Conservation (phyloP, 2,113 vertebrate genomes). For the Cranoglanis bouderius region DNA sequence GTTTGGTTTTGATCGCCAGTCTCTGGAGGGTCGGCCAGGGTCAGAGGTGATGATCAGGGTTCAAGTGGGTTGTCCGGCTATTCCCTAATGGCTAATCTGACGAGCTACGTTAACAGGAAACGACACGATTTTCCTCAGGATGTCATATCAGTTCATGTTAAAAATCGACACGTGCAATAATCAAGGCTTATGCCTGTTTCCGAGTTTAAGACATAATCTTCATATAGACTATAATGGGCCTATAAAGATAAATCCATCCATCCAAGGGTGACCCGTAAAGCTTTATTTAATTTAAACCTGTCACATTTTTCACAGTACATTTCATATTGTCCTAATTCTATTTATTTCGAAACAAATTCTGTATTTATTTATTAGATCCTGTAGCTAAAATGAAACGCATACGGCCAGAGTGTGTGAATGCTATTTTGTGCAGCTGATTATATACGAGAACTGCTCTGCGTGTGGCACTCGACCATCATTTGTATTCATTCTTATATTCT, state of each 20-base stretch:
- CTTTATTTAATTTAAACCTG: not conserved
- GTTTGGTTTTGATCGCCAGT: conserved; percentile 36
- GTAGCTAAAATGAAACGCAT: not conserved
- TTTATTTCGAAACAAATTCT: not conserved
- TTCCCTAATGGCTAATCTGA: conserved; percentile 57
- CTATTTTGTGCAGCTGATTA: conserved; percentile 4
- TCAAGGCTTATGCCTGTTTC: not conserved
- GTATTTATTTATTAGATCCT: not conserved
- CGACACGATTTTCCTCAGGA: conserved; percentile 13
- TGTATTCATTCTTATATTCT: conserved; percentile 74
- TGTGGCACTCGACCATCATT: conserved; percentile 67
- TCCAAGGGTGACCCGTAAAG: not conserved
- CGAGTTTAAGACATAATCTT: not conserved
- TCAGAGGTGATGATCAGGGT: conserved; percentile 51
- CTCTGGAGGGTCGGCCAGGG: conserved; percentile 54
- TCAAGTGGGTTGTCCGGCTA: conserved; percentile 57
- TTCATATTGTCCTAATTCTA: not conserved
- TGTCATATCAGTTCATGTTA: not conserved
- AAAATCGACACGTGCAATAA: not conserved
- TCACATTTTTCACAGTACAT: not conserved
- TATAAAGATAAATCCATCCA: conserved; percentile 4
- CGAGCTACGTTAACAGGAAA: conserved; percentile 39
- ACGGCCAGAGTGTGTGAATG: not conserved
- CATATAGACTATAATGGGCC: not conserved
- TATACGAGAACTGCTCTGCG: conserved; percentile 55